phyloP scores from a whole-genome alignment of 2,888 invertebrate species.

The Portevinia maculata region DNA sequence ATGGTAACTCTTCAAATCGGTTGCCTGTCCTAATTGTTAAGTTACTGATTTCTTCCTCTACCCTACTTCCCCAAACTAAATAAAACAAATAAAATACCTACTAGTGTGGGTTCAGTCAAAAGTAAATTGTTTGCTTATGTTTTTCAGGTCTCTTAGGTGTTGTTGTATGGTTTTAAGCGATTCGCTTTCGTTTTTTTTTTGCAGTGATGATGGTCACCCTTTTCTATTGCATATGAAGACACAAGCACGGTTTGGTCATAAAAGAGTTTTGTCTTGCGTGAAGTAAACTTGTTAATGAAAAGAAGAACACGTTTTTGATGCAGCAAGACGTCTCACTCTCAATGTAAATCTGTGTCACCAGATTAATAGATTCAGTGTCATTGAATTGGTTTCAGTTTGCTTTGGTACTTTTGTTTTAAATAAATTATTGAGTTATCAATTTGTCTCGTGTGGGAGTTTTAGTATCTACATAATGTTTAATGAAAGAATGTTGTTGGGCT shows the following conservation, averaged over 20 bases:
- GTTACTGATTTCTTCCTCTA: constrained; percentile 8
- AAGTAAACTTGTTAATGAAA: constrained; percentile 32
- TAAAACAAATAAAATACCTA: constrained; percentile 11
- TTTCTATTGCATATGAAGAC: constrained; percentile 31
- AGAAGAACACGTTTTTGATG: constrained; percentile 29
- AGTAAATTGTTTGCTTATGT: background rate
- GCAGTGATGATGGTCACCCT: background rate
- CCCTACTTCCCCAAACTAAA: constrained; percentile 7
- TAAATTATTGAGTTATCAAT: background rate
- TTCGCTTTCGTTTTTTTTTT: constrained; percentile 20
- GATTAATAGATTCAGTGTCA: constrained; percentile 17
- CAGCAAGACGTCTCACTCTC: background rate
- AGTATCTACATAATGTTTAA: too few relatives aligned
- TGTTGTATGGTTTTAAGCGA: background rate
- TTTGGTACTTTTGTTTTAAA: constrained; percentile 1
- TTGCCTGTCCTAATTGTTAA: constrained; percentile 14
- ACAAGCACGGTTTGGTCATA: constrained; percentile 15
- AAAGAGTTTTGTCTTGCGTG: constrained; percentile 11
- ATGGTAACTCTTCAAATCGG: constrained; percentile 13
- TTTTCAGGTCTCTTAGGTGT: background rate
- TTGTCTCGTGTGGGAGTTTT: too few relatives aligned
- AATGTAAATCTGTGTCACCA: constrained; percentile 22
- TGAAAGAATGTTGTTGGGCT: too few relatives aligned
- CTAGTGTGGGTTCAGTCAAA: background rate
- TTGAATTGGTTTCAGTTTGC: background rate